phyloP scores from a whole-genome alignment of 2,113 vertebrate species.

The Puntigrus tetrazona region DNA sequence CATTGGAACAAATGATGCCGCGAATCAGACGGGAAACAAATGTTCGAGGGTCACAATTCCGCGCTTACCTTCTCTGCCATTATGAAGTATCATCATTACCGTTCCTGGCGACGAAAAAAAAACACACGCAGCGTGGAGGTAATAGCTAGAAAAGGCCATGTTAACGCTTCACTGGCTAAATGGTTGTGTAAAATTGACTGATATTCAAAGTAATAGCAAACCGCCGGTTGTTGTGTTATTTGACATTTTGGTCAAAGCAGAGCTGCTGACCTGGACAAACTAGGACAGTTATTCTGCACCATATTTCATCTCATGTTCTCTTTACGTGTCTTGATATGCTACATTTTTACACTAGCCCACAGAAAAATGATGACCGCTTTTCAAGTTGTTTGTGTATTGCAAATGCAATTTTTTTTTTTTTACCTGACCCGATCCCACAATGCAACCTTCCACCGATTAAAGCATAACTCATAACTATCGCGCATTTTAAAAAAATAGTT shows the following conservation, averaged over 20 bases:
- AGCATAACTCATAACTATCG: neutral
- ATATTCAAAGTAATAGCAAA: slow-evolving; percentile 18
- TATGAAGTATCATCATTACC: slow-evolving; percentile 9
- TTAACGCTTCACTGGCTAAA: slow-evolving; percentile 24
- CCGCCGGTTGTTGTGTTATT: neutral
- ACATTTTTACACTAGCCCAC: neutral
- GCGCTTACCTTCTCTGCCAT: neutral
- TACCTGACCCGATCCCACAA: neutral
- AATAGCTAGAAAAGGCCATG: neutral
- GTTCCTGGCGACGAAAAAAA: neutral
- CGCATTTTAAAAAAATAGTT: neutral
- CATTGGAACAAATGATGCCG: slow-evolving; percentile 11
- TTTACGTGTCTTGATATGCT: too few species aligned
- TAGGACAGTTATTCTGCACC: neutral
- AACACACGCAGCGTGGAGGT: neutral
- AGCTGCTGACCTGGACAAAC: neutral
- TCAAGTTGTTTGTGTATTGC: neutral
- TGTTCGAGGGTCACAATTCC: slow-evolving; percentile 16
- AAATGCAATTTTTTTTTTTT: neutral
- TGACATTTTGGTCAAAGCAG: slow-evolving; percentile 3
- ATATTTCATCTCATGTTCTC: neutral
- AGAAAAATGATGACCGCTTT: neutral
- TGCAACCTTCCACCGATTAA: neutral
- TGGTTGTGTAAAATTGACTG: neutral
- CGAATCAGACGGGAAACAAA: slow-evolving; percentile 39